Conservation (phyloP, 2,888 invertebrate genomes). For the Koerneria pararmatus region DNA sequence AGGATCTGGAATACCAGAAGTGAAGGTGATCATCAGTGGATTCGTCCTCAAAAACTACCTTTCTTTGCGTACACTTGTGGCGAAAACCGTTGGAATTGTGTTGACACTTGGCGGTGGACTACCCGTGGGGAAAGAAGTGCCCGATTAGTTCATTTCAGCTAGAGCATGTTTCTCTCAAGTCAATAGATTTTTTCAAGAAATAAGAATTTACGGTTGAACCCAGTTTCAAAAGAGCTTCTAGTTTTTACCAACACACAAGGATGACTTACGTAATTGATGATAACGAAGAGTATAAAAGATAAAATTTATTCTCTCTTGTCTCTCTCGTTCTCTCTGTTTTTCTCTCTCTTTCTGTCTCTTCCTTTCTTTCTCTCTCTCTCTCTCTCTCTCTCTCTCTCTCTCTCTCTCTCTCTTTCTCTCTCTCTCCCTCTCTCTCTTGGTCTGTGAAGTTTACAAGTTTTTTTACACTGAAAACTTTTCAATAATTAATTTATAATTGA, state of each 20-base stretch:
- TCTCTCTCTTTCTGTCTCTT: not conserved
- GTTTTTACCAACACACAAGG: not conserved
- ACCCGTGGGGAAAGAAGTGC: slow-evolving; percentile 85
- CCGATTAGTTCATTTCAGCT: not conserved
- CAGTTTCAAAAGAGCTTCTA: not conserved
- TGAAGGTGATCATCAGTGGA: slow-evolving; percentile 90
- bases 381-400: not conserved
- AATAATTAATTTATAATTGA: slow-evolving; percentile 5
- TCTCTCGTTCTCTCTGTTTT: not conserved
- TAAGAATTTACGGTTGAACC: not conserved
- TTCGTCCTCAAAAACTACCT: slow-evolving; percentile 94
- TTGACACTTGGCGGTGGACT: slow-evolving; percentile 90
- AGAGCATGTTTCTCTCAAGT: not conserved
- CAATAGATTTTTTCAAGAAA: not conserved
- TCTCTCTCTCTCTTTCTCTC: not conserved
- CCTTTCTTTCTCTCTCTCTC: not conserved
- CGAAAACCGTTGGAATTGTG: slow-evolving; percentile 87
- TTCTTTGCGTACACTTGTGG: slow-evolving; percentile 85
- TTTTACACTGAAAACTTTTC: not conserved
- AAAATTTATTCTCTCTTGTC: no score
- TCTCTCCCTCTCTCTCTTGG: not conserved
- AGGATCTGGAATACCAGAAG: slow-evolving; percentile 95
- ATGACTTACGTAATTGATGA: not conserved
- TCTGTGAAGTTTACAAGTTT: not conserved
- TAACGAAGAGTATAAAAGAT: no score